A percentile compares a stretch with the other conserved stretches of the same genome.
Evolutionary conservation across 2,888 invertebrate species (phyloP).

Genomic region (Platycheirus albimanus): DNA sequence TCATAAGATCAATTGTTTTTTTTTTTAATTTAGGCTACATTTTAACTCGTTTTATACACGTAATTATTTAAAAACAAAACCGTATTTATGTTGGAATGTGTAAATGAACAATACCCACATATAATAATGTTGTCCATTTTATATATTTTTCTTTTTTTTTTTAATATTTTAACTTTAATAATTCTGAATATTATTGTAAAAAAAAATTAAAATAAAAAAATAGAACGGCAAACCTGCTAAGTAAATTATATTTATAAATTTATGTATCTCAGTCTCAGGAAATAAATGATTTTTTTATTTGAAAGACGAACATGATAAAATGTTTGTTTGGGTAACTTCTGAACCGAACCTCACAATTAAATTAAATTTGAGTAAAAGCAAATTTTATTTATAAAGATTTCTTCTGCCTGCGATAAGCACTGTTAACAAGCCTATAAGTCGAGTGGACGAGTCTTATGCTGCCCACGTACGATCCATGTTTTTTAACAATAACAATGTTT

Average conservation of each 20-base stretch:
- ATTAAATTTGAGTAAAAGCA: no score
- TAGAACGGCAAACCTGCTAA: constrained; percentile 14
- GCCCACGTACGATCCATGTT: no score
- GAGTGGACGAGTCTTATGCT: no score
- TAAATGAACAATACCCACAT: background rate
- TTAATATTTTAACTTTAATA: no score
- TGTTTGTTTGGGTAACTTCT: no score
- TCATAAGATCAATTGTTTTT: constrained; percentile 10
- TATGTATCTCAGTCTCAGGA: background rate
- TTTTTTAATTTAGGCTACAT: constrained; percentile 3
- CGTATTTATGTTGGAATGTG: background rate
- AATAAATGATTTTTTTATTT: no score
- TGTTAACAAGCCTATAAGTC: no score
- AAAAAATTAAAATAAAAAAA: background rate
- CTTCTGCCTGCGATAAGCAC: no score
- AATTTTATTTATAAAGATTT: no score
- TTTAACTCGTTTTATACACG: constrained; percentile 6
- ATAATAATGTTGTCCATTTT: constrained; percentile 12
- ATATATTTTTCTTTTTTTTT: constrained; percentile 1
- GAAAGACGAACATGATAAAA: no score
- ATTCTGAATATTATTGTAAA: constrained; percentile 14
- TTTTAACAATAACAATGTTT: no score
- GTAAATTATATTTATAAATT: constrained; percentile 18
- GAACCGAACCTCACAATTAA: no score
- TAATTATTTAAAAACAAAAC: background rate